Evolutionary conservation across 1,140 invertebrate genomes (phyloP).

Genomic region (Hesperophylax magnus): DNA sequence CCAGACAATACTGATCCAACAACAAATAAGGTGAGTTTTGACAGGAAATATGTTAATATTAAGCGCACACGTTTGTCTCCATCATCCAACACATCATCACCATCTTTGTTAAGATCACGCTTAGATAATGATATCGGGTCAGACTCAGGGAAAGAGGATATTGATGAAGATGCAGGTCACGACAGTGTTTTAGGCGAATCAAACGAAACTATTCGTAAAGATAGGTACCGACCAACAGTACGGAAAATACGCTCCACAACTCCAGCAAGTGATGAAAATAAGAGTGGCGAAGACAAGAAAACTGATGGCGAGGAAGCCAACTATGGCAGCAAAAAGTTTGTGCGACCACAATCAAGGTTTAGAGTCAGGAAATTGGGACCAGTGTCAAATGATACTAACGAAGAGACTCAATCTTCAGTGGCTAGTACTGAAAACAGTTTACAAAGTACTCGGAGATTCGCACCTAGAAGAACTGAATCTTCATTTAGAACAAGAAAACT

Average conservation of each 20-base stretch:
- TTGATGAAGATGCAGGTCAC: slow-evolving; percentile 26
- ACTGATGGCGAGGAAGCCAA: slow-evolving; percentile 20
- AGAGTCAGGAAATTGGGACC: slow-evolving; percentile 20
- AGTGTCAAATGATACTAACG: background rate
- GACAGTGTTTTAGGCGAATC: slow-evolving; percentile 58
- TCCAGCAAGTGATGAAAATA: slow-evolving; percentile 65
- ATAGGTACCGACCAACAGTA: slow-evolving; percentile 34
- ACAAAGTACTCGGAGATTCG: background rate
- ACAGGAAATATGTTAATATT: slow-evolving; percentile 68
- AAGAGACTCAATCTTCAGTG: slow-evolving; percentile 24
- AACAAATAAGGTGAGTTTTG: slow-evolving; percentile 69
- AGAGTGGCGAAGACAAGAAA: slow-evolving; percentile 47
- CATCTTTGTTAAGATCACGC: slow-evolving; percentile 56
- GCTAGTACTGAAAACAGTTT: background rate
- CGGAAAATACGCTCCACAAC: slow-evolving; percentile 69
- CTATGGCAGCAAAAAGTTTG: slow-evolving; percentile 52
- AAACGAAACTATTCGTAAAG: slow-evolving; percentile 54
- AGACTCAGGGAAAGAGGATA: slow-evolving; percentile 59
- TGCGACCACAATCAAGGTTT: slow-evolving; percentile 45
- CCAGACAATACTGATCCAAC: slow-evolving; percentile 58
- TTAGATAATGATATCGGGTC: slow-evolving; percentile 61
- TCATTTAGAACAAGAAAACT: slow-evolving; percentile 45
- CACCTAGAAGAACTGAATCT: background rate
- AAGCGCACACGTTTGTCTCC: slow-evolving; percentile 65
- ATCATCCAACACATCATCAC: slow-evolving; percentile 64